A percentile compares a stretch with the other conserved stretches of the same genome.
Evolutionary conservation across 2,797 vertebrate genomes (phyloP).

Genomic region (Muraenolepis orangiensis): DNA sequence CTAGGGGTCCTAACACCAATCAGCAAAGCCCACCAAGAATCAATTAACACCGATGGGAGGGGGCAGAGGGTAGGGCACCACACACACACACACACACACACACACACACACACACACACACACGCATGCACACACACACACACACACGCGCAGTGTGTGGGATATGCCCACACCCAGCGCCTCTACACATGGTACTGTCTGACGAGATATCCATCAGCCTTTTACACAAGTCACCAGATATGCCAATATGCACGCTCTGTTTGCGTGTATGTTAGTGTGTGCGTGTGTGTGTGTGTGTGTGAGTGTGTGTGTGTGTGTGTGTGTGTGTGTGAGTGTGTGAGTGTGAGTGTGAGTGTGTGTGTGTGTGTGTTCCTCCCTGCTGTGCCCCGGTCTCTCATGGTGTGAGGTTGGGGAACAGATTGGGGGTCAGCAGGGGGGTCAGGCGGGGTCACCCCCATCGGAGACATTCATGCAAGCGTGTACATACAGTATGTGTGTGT

Average conservation of each 20-base stretch:
- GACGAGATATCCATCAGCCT: slow-evolving; percentile 76
- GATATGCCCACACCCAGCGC: slow-evolving; percentile 45
- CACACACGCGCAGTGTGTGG: slow-evolving; percentile 32
- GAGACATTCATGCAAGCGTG: slow-evolving; percentile 49
- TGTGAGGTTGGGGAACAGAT: slow-evolving; percentile 79
- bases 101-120: slow-evolving; percentile 43
- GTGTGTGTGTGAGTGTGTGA: slow-evolving; percentile 22
- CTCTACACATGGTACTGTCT: slow-evolving; percentile 76
- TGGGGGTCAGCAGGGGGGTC: slow-evolving; percentile 80
- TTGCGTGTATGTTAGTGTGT: slow-evolving; percentile 21
- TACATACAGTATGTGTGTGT: slow-evolving; percentile 27
- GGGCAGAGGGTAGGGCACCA: slow-evolving; percentile 74
- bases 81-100: slow-evolving; percentile 40
- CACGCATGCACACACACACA: slow-evolving; percentile 45
- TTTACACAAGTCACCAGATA: slow-evolving; percentile 43
- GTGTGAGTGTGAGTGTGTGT: slow-evolving; percentile 31
- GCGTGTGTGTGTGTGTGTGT: slow-evolving; percentile 31
- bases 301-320: slow-evolving; percentile 33
- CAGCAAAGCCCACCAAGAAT: slow-evolving; percentile 79
- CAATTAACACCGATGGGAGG: slow-evolving; percentile 84
- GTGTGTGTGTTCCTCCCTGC: slow-evolving; percentile 49
- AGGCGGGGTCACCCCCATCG: slow-evolving; percentile 78
- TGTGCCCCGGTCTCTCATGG: slow-evolving; percentile 69
- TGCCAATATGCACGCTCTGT: slow-evolving; percentile 40
- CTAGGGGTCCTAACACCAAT: slow-evolving; percentile 83